phyloP scores from a whole-genome alignment of 2,797 vertebrate species.

The Synanceia verrucosa region DNA sequence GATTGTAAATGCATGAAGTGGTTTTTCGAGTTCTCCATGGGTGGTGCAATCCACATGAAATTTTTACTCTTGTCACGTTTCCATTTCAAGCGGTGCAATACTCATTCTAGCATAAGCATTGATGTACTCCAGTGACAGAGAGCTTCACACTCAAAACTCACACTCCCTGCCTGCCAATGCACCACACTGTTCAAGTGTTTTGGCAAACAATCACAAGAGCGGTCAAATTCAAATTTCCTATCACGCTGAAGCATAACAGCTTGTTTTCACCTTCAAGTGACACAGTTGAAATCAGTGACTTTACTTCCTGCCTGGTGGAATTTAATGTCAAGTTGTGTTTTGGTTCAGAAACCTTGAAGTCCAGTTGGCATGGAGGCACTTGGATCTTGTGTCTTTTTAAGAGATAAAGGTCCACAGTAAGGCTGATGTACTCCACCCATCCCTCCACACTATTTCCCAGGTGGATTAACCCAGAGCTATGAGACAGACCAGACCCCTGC shows the following conservation, averaged over 20 bases:
- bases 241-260: constrained; percentile 5
- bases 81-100: constrained; percentile 6
- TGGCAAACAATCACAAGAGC: constrained; percentile 26
- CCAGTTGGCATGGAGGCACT: constrained; percentile 1
- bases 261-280: constrained; percentile 17
- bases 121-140: constrained; percentile 9
- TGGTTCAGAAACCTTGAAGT: not conserved
- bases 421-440: constrained; percentile 21
- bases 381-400: constrained; percentile 13
- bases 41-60: constrained; percentile 9
- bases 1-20: constrained; percentile 51
- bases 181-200: constrained; percentile 2
- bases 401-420: constrained; percentile 33
- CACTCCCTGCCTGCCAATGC: constrained; percentile 3
- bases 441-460: constrained; percentile 34
- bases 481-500: constrained; percentile 46
- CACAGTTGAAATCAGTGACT: not conserved
- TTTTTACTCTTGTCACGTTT: constrained; percentile 4
- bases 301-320: not conserved
- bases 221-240: constrained; percentile 7
- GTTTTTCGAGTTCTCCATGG: constrained; percentile 27
- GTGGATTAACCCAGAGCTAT: constrained; percentile 51
- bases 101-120: constrained; percentile 11
- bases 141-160: constrained; percentile 28
- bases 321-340: constrained; percentile 10